Conservation (phyloP, 1,140 invertebrate species). For the Stegodyphus dumicola region DNA sequence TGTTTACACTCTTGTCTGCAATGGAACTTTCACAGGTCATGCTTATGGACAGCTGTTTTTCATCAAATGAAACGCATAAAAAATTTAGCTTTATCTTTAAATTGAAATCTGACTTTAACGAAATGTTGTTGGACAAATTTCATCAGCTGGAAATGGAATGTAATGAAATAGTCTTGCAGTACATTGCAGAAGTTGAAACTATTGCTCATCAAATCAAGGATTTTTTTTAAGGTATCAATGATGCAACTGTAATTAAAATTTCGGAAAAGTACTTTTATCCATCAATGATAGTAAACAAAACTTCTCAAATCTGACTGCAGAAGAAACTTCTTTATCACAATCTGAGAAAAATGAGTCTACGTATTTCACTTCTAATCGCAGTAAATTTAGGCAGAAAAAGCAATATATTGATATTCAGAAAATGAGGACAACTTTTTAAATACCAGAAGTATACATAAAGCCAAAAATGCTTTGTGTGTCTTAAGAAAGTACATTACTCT, state of each 20-base stretch:
- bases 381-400: not conserved
- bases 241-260: not conserved
- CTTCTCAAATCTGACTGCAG: not conserved
- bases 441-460: not conserved
- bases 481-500: not conserved
- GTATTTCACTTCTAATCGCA: not conserved
- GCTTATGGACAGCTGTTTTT: not conserved
- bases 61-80: not conserved
- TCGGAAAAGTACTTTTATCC: not conserved
- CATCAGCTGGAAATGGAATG: constrained; percentile 7
- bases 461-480: not conserved
- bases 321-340: not conserved
- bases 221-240: not conserved
- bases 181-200: not conserved
- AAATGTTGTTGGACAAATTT: constrained; percentile 16
- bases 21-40: not conserved
- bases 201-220: not conserved
- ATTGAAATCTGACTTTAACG: constrained; percentile 19
- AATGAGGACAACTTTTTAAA: not conserved
- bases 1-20: not conserved
- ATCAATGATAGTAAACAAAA: constrained; percentile 1
- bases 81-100: constrained; percentile 13
- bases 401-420: not conserved
- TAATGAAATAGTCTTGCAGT: not conserved
- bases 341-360: not conserved